Percentiles rank a stretch among this genome's conserved stretches.
phyloP scores from a whole-genome alignment of 2,113 vertebrate genomes.

The Oncorhynchus nerka region DNA sequence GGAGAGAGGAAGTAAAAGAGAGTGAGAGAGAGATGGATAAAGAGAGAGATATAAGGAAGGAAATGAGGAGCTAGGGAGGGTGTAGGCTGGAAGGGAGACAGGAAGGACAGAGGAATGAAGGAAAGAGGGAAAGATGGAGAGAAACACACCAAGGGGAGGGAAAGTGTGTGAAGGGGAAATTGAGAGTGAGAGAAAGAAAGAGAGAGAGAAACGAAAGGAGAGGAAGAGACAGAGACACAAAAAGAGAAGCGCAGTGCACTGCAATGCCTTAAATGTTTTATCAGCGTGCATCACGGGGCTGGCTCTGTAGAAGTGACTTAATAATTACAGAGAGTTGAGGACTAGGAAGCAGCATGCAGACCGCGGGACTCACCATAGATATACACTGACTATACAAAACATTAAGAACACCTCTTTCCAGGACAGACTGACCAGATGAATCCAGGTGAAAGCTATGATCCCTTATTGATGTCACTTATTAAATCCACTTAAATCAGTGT shows the following conservation, averaged over 20 bases:
- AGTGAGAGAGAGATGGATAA: constrained; percentile 18
- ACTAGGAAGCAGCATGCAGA: constrained; percentile 33
- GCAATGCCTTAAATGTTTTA: constrained; percentile 48
- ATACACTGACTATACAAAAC: background rate
- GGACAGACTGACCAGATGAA: too few species aligned
- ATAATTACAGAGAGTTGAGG: constrained; percentile 49
- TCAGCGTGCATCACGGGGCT: constrained; percentile 51
- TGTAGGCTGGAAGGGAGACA: background rate
- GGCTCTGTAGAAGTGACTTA: constrained; percentile 51
- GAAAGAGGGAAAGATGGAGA: constrained; percentile 6
- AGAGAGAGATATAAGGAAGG: constrained; percentile 6
- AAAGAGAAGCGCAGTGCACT: constrained; percentile 18
- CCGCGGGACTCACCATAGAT: constrained; percentile 5
- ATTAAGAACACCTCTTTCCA: background rate
- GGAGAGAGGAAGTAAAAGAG: constrained; percentile 38
- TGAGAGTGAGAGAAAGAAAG: background rate
- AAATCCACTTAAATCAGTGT: too few species aligned
- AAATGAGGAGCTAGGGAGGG: background rate
- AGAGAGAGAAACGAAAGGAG: background rate
- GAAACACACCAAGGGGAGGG: constrained; percentile 4
- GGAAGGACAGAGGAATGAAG: constrained; percentile 17
- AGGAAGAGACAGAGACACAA: constrained; percentile 23
- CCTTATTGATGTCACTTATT: too few species aligned
- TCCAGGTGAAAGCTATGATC: too few species aligned
- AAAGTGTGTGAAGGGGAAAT: constrained; percentile 2